These are phyloP conservation scores for Limnothrissa miodon DNA, from an alignment of 2,113 vertebrate genomes.

Conservation along the genomic window DNA sequence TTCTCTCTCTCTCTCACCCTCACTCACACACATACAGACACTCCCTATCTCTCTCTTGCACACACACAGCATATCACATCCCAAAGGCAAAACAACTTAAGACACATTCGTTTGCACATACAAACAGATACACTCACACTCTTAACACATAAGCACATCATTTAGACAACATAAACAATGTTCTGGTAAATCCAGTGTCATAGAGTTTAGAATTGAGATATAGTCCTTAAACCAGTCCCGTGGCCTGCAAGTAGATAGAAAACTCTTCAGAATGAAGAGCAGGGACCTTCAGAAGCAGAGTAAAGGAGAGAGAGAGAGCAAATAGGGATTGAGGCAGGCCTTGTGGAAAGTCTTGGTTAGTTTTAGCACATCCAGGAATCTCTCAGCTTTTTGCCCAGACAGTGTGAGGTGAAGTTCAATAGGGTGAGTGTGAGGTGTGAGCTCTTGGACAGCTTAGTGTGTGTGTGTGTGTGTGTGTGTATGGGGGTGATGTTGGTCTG, in stretches of 20 bases:
- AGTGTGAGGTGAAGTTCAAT: slow-evolving; percentile 1
- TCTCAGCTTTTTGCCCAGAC: slow-evolving; percentile 2
- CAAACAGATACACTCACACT: background rate
- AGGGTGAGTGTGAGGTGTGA: slow-evolving; percentile 36
- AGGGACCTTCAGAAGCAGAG: background rate
- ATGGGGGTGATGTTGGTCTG: background rate
- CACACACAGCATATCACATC: background rate
- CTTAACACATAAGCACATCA: background rate
- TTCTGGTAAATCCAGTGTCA: no score
- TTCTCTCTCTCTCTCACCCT: background rate
- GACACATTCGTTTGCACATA: background rate
- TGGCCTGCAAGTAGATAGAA: background rate
- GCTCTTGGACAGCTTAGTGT: background rate
- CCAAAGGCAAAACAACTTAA: background rate
- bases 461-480: background rate
- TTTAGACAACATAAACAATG: no score
- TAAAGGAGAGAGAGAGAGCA: background rate
- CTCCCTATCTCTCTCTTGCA: no score
- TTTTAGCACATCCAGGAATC: background rate
- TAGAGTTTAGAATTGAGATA: background rate
- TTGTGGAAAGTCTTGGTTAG: slow-evolving; percentile 16
- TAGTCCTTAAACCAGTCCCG: background rate
- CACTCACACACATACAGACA: background rate
- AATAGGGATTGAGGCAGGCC: background rate
- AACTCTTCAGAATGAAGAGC: background rate